Conservation (phyloP, 2,888 invertebrate species). For the Volucella inflata region DNA sequence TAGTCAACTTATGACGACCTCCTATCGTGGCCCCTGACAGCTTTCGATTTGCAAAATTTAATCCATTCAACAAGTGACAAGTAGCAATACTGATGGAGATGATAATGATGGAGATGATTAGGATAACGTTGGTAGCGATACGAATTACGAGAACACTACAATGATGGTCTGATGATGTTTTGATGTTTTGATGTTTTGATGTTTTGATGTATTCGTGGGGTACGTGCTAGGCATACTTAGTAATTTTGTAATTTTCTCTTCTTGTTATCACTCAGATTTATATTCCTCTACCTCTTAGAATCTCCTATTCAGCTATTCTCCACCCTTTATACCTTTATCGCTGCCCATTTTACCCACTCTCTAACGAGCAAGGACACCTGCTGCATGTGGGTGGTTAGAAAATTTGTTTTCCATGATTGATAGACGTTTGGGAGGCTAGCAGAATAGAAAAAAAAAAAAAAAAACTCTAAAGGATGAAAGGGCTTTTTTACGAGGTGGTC, state of each 20-base stretch:
- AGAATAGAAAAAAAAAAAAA: neutral
- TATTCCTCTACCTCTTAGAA: neutral
- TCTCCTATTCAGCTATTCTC: neutral
- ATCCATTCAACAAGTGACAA: conserved; percentile 49
- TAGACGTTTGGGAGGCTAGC: neutral
- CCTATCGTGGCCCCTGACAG: neutral
- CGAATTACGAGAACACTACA: conserved; percentile 7
- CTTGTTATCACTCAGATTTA: conserved; percentile 7
- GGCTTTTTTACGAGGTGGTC: neutral
- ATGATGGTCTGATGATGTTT: conserved; percentile 37
- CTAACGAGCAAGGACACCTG: too few species aligned
- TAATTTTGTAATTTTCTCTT: conserved; percentile 6
- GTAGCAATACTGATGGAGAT: conserved; percentile 23
- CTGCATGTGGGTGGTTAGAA: conserved; percentile 11
- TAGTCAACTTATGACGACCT: too few species aligned
- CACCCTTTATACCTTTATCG: neutral
- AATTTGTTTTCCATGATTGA: conserved; percentile 54
- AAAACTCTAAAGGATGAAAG: neutral
- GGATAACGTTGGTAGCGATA: neutral
- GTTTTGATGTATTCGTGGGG: conserved; percentile 9
- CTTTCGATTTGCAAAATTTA: conserved; percentile 39
- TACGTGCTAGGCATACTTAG: conserved; percentile 38
- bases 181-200: conserved; percentile 17
- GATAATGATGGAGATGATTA: conserved; percentile 2
- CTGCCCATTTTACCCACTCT: too few species aligned